Conservation (phyloP, 2,113 vertebrate genomes). For the Lamprologus sp. region DNA sequence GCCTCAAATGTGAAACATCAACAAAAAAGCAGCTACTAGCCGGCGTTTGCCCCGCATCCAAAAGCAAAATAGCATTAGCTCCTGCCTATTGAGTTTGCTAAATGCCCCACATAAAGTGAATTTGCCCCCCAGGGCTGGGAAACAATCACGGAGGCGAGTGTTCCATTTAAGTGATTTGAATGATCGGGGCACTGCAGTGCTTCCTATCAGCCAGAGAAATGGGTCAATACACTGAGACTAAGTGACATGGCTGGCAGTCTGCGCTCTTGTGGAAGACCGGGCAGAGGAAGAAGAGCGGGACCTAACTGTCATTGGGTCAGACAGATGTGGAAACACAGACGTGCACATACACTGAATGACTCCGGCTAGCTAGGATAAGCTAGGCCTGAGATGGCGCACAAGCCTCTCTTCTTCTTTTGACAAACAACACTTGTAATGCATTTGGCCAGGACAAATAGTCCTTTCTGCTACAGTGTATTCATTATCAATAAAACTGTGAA, state of each 20-base stretch:
- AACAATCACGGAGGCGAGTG: conserved; percentile 61
- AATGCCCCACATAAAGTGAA: conserved; percentile 71
- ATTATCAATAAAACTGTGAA: neutral
- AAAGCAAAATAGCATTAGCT: conserved; percentile 64
- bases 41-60: conserved; percentile 56
- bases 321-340: conserved; percentile 10
- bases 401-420: conserved; percentile 18
- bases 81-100: conserved; percentile 69
- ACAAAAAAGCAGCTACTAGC: conserved; percentile 36
- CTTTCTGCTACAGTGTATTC: neutral
- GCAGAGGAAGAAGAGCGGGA: conserved; percentile 37
- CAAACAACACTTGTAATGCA: neutral
- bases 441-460: neutral
- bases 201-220: conserved; percentile 62
- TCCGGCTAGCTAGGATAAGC: neutral
- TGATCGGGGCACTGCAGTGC: conserved; percentile 54
- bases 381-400: neutral
- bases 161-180: conserved; percentile 72
- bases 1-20: conserved; percentile 54
- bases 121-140: conserved; percentile 62
- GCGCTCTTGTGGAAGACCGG: conserved; percentile 26
- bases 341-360: neutral
- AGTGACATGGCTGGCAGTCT: conserved; percentile 65
- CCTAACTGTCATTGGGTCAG: conserved; percentile 52
- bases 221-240: conserved; percentile 67